Conservation (phyloP, 92 coral and sea anemone species). For the Phenganax marumi region DNA sequence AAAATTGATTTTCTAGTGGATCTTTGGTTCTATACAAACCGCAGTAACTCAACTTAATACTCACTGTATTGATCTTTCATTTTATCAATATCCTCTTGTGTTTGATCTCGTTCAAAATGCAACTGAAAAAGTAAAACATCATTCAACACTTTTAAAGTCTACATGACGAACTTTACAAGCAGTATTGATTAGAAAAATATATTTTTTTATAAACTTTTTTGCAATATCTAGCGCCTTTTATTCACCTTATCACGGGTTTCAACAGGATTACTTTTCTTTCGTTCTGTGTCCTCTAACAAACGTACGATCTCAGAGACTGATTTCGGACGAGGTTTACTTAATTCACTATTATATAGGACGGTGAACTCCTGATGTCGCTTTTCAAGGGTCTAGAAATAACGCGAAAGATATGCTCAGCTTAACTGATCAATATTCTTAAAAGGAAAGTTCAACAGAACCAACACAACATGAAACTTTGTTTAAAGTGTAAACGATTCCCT, state of each 20-base stretch:
- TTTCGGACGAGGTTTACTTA: slow-evolving; percentile 74
- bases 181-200: background rate
- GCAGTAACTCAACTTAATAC: slow-evolving; percentile 1
- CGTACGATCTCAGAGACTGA: slow-evolving; percentile 74
- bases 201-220: background rate
- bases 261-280: slow-evolving; percentile 47
- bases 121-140: slow-evolving; percentile 32
- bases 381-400: slow-evolving; percentile 60
- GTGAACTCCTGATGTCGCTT: slow-evolving; percentile 89
- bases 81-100: slow-evolving; percentile 72
- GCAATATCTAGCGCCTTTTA: no score
- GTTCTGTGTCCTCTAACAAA: slow-evolving; percentile 77
- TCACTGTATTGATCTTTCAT: slow-evolving; percentile 65
- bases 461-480: no score
- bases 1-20: no score
- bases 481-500: background rate
- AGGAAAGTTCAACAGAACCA: no score
- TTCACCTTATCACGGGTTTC: slow-evolving; percentile 25
- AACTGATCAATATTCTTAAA: no score
- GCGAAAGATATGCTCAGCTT: background rate
- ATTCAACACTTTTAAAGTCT: background rate
- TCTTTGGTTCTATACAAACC: no score
- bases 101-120: slow-evolving; percentile 64
- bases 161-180: no score
- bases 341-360: slow-evolving; percentile 77